Base-by-base conservation (phyloP, 2,797 vertebrate genomes). In the Lindbergichthys nudifrons region DNA sequence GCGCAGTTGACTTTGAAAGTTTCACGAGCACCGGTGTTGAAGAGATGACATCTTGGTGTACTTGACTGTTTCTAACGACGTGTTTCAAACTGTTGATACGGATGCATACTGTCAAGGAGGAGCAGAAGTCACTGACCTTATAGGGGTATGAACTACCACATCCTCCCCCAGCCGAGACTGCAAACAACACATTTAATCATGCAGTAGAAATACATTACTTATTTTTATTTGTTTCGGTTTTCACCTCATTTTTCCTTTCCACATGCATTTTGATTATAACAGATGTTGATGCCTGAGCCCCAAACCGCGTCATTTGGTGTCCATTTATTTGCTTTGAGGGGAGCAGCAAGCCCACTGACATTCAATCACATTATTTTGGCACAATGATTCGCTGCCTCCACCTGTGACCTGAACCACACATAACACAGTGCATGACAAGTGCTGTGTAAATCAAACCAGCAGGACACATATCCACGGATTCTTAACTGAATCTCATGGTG, bases 351-450 rank as follows among this genome's bases (percentile, higher is more conserved):
- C 81, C 74, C 86, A 81, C 88, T 91, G 92, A 91, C 92, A 92
- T 90, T 92, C 89, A 91, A 88, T 89, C 88, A 87, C 88, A 92
- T 94, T 92, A 93, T 92, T 92, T 92, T 93, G 87, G 81, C 87
- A 88, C 85, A 83, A 54, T 88, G 92, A 91, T 90, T 91, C 32
- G 15, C 81, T 73, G 83, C 80, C 61, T 92, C 88, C 91, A 92
- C 91, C 89, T 92, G 90, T 92, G 93, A 91, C 89, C 90, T 89
- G 86, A 86, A 86, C 82, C 82, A 75, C 82, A 82, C 75, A 86
- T 80, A 87, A 85, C 77, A 70, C 68, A 81, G 79, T 54, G 75
- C 86, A 77, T 80, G 76, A 83, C 79, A 82, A 82, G 83, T 30
- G 61, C 70, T 62, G 85, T 79, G 79, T 87, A 88, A 90, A 91